Percentiles rank a stretch among this genome's conserved stretches.
Evolutionary conservation across 1,140 invertebrate genomes (phyloP).

Genomic region (Drosophila navojoa): DNA sequence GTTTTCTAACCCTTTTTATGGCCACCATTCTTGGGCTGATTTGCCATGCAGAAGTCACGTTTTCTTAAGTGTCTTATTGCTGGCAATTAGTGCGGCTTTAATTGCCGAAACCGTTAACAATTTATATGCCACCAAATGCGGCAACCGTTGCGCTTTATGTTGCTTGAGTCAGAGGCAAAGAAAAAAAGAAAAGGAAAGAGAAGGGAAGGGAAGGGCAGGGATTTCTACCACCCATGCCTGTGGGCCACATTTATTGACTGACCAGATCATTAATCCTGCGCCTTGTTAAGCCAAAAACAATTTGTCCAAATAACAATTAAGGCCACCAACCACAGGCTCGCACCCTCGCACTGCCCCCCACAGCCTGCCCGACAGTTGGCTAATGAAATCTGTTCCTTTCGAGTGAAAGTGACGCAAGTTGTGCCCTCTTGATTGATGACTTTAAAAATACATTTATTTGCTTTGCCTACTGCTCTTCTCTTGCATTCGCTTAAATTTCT

Average conservation of each 20-base stretch:
- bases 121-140: slow-evolving; percentile 35
- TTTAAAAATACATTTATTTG: slow-evolving; percentile 13
- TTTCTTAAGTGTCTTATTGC: slow-evolving; percentile 70
- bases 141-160: slow-evolving; percentile 68
- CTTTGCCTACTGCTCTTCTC: slow-evolving; percentile 8
- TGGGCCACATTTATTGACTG: slow-evolving; percentile 40
- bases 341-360: slow-evolving; percentile 40
- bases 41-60: slow-evolving; percentile 49
- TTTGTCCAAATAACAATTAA: slow-evolving; percentile 76
- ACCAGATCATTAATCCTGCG: slow-evolving; percentile 69
- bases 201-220: too few species aligned
- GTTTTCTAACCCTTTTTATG: slow-evolving; percentile 35
- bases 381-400: slow-evolving; percentile 56
- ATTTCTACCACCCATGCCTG: background rate
- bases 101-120: slow-evolving; percentile 59
- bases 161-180: slow-evolving; percentile 2
- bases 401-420: slow-evolving; percentile 50
- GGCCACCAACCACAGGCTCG: slow-evolving; percentile 33
- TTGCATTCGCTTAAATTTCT: slow-evolving; percentile 49
- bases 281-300: slow-evolving; percentile 71
- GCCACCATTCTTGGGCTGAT: slow-evolving; percentile 3
- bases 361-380: slow-evolving; percentile 56
- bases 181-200: too few species aligned
- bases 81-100: slow-evolving; percentile 65
- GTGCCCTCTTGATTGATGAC: slow-evolving; percentile 56